These are phyloP conservation scores for Oscheius sp. DNA, from an alignment of 2,888 invertebrate genomes.

Conservation along the genomic window DNA sequence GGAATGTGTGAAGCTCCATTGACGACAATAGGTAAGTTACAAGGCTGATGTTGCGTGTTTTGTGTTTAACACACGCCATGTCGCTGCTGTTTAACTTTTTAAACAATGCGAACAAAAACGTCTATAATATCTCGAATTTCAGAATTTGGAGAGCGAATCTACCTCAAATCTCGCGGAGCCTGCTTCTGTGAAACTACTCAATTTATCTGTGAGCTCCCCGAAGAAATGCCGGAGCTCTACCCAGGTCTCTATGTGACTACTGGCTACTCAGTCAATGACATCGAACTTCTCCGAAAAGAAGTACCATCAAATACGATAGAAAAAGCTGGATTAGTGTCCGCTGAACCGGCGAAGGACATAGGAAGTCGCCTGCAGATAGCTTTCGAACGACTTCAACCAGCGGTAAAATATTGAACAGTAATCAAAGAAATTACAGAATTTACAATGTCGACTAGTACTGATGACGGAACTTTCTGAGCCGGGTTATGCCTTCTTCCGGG, in stretches of 20 bases:
- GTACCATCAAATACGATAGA: constrained; percentile 59
- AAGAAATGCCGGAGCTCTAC: constrained; percentile 51
- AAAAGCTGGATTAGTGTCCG: constrained; percentile 56
- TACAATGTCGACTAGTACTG: constrained; percentile 60
- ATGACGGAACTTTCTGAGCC: constrained; percentile 52
- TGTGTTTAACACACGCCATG: too few species aligned
- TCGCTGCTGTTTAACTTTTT: too few species aligned
- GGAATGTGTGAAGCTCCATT: constrained; percentile 54
- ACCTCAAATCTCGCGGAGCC: constrained; percentile 64
- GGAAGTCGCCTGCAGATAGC: constrained; percentile 62
- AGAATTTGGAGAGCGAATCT: constrained; percentile 66
- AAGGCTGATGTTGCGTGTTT: not conserved
- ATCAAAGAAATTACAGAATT: too few species aligned
- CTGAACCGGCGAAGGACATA: constrained; percentile 56
- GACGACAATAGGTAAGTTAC: constrained; percentile 51
- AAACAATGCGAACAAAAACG: too few species aligned
- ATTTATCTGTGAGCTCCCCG: constrained; percentile 64
- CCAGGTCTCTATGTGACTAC: constrained; percentile 61
- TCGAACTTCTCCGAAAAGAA: constrained; percentile 53
- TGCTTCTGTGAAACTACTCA: constrained; percentile 62
- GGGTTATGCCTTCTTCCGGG: constrained; percentile 57
- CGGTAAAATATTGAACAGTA: too few species aligned
- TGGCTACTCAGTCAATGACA: constrained; percentile 61
- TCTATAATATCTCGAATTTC: too few species aligned
- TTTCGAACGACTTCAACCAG: constrained; percentile 60